phyloP scores from a whole-genome alignment of 2,797 vertebrate species.

The Phylloscopus collybita region DNA sequence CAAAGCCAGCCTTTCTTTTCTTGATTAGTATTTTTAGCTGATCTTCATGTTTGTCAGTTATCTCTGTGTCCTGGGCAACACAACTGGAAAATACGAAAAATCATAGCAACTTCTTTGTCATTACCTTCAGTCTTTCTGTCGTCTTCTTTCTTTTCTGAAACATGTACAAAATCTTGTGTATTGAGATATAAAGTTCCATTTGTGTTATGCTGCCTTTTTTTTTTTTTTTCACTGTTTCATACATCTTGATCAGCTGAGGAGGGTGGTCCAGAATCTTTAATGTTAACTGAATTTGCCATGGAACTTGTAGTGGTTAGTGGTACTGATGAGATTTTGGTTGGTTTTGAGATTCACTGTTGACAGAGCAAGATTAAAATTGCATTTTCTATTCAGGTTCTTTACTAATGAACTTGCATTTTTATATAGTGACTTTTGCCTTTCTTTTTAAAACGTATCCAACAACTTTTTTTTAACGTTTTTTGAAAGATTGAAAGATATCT shows the following conservation, averaged over 20 bases:
- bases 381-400: background rate
- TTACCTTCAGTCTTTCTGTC: background rate
- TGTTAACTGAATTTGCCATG: background rate
- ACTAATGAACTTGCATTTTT: background rate
- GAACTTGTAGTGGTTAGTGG: background rate
- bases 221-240: background rate
- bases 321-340: background rate
- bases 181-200: background rate
- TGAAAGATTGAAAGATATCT: background rate
- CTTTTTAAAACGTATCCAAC: background rate
- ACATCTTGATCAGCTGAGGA: background rate
- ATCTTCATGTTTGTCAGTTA: background rate
- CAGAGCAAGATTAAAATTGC: background rate
- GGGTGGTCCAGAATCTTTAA: background rate
- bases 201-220: background rate
- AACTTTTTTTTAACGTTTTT: background rate
- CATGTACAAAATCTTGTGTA: background rate
- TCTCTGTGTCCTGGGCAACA: background rate
- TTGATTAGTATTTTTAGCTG: background rate
- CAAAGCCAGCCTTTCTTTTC: background rate
- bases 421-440: background rate
- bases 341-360: background rate
- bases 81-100: background rate
- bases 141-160: background rate
- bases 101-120: background rate